Conservation (phyloP, 1,140 invertebrate species). For the Brachionus asplanchnoidis region DNA sequence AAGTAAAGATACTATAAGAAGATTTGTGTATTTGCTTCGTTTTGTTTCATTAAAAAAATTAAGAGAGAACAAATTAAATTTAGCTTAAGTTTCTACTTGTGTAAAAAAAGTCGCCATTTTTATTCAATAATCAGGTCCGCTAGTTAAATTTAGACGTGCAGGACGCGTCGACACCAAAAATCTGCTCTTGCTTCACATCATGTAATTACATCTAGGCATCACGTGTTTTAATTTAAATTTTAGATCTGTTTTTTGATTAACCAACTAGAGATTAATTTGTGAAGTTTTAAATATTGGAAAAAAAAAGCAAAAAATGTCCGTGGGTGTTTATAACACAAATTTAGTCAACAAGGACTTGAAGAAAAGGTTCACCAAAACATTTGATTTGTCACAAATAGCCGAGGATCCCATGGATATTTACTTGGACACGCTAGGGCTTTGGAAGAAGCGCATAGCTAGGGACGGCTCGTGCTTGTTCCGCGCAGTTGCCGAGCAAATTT, state of each 20-base stretch:
- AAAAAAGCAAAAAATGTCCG: neutral
- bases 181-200: neutral
- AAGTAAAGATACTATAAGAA: constrained; percentile 10
- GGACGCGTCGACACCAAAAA: neutral
- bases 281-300: neutral
- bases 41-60: constrained; percentile 15
- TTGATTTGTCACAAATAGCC: constrained; percentile 41
- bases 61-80: constrained; percentile 21
- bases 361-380: constrained; percentile 41
- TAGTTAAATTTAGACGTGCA: neutral
- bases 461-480: constrained; percentile 78
- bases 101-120: neutral
- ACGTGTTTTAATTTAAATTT: neutral
- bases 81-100: constrained; percentile 13
- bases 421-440: constrained; percentile 70
- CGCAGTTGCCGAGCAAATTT: constrained; percentile 72
- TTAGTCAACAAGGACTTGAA: constrained; percentile 8
- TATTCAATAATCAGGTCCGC: neutral
- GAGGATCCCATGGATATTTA: constrained; percentile 65
- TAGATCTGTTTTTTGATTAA: constrained; percentile 4
- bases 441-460: constrained; percentile 72
- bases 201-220: neutral
- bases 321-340: neutral
- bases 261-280: neutral
- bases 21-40: constrained; percentile 1